Evolutionary conservation across 1,140 invertebrate species (phyloP).

Genomic region (Berghia stephanieae): DNA sequence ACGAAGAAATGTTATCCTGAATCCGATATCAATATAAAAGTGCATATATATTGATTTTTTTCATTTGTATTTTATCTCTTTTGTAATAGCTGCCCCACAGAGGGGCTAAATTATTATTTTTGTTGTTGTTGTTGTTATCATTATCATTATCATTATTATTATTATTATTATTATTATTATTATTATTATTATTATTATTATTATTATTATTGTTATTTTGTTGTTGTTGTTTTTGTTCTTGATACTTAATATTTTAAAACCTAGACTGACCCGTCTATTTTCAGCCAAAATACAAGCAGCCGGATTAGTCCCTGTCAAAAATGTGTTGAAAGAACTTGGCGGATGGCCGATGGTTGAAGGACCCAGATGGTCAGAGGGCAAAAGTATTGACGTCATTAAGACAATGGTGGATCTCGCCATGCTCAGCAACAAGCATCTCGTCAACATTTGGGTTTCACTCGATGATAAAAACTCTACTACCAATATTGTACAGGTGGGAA

Average conservation of each 20-base stretch:
- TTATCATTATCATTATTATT: not conserved
- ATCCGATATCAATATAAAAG: too few relatives aligned
- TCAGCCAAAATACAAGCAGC: slow-evolving; percentile 71
- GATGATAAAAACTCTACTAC: slow-evolving; percentile 88
- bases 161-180: slow-evolving; percentile 19
- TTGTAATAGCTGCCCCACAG: too few relatives aligned
- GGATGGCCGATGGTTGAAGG: slow-evolving; percentile 88
- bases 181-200: slow-evolving; percentile 19
- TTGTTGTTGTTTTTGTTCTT: not conserved
- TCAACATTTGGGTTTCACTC: slow-evolving; percentile 84
- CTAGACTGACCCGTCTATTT: too few relatives aligned
- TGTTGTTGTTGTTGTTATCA: not conserved
- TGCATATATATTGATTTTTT: too few relatives aligned
- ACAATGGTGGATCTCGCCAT: slow-evolving; percentile 79
- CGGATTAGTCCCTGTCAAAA: slow-evolving; percentile 77
- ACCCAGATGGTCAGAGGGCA: slow-evolving; percentile 69
- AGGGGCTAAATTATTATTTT: too few relatives aligned
- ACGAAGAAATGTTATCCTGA: too few relatives aligned
- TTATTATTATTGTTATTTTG: not conserved
- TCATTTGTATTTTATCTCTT: too few relatives aligned
- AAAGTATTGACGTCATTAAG: slow-evolving; percentile 75
- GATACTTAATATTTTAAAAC: too few relatives aligned
- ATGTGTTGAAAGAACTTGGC: slow-evolving; percentile 79
- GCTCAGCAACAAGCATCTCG: slow-evolving; percentile 80
- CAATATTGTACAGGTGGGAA: slow-evolving; percentile 81